Percentiles rank a stretch among this genome's conserved stretches.
Conservation (phyloP, 1,140 invertebrate species). For the Diabrotica undecimpunctata region DNA sequence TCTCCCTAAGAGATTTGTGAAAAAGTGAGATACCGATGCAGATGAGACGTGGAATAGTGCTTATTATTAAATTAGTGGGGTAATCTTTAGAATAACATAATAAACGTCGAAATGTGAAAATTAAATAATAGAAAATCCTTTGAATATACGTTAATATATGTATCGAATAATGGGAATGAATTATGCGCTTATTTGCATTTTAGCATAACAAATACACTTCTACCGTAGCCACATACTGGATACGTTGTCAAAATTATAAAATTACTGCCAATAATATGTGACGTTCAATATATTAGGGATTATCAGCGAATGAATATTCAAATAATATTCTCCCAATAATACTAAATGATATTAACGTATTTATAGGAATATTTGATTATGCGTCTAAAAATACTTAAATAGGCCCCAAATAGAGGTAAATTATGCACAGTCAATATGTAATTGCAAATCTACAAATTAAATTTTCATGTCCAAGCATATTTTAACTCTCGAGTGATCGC, state of each 20-base stretch:
- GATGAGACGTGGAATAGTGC: too few relatives aligned
- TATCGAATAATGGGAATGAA: not conserved
- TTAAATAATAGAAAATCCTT: not conserved
- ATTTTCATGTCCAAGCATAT: constrained; percentile 2
- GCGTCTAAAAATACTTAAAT: constrained; percentile 3
- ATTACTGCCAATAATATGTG: constrained; percentile 2
- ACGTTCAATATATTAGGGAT: constrained; percentile 1
- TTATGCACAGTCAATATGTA: constrained; percentile 1
- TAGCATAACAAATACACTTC: not conserved
- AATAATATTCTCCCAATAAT: not conserved
- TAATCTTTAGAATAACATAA: too few relatives aligned
- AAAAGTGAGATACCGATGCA: too few relatives aligned
- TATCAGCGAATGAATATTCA: constrained; percentile 1
- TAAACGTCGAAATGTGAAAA: too few relatives aligned
- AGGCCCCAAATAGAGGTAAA: not conserved
- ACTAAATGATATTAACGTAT: constrained; percentile 1
- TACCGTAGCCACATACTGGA: not conserved
- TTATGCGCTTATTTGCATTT: constrained; percentile 2
- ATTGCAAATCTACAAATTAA: constrained; percentile 1
- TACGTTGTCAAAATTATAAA: not conserved
- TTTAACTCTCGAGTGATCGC: not conserved
- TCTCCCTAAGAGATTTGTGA: too few relatives aligned
- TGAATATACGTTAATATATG: not conserved
- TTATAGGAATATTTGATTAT: constrained; percentile 1
- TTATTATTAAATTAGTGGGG: too few relatives aligned